A percentile compares a stretch with the other conserved stretches of the same genome.
These are phyloP conservation scores for Macrotrachela quadricornifera DNA, from an alignment of 1,140 invertebrate genomes.

Conservation along the genomic window DNA sequence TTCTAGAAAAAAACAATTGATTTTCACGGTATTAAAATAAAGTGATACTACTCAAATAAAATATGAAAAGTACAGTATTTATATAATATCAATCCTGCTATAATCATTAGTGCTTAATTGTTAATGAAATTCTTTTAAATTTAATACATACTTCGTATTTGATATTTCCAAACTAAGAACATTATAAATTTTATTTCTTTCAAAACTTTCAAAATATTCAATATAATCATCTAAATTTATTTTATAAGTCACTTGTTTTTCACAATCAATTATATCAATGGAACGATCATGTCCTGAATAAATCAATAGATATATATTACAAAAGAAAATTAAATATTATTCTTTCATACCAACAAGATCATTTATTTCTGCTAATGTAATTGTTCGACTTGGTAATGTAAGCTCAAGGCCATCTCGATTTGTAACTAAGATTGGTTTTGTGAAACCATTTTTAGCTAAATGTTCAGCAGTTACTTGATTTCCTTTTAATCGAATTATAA, in stretches of 20 bases:
- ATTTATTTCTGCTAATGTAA: conserved; percentile 34
- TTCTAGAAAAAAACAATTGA: no score
- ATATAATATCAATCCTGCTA: no score
- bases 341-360: not conserved
- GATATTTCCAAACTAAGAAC: conserved; percentile 64
- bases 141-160: not conserved
- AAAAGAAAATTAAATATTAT: not conserved
- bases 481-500: conserved; percentile 39
- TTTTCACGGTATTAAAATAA: no score
- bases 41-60: no score
- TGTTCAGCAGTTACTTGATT: conserved; percentile 42
- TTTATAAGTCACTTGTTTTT: conserved; percentile 50
- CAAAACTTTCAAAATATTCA: conserved; percentile 54
- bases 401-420: conserved; percentile 56
- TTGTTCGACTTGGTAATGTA: conserved; percentile 45
- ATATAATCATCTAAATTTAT: conserved; percentile 61
- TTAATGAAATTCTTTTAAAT: no score
- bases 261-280: conserved; percentile 70
- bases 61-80: no score
- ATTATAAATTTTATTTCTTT: conserved; percentile 52
- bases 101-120: no score
- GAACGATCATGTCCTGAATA: conserved; percentile 32
- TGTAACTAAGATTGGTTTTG: conserved; percentile 48
- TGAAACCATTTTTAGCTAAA: conserved; percentile 45
- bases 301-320: not conserved